phyloP scores from a whole-genome alignment of 2,888 invertebrate genomes.

The Falcaria lacertinaria region DNA sequence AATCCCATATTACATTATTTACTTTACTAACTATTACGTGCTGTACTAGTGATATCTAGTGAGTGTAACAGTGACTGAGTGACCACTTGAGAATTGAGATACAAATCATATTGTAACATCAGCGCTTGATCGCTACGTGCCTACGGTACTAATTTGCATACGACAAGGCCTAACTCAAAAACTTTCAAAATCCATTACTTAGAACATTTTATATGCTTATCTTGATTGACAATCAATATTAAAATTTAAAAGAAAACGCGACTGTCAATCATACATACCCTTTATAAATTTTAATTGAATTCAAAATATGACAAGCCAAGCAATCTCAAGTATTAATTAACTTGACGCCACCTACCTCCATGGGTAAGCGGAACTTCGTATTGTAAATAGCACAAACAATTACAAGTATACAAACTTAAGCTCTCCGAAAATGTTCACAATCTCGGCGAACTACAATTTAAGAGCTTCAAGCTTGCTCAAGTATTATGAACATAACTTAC shows the following conservation, averaged over 20 bases:
- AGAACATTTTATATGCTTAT: background rate
- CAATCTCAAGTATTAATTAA: background rate
- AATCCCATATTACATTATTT: too few species aligned
- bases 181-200: background rate
- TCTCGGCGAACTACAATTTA: too few species aligned
- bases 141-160: background rate
- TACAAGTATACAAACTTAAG: too few species aligned
- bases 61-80: too few species aligned
- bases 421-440: too few species aligned
- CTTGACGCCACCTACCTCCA: background rate
- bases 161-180: background rate
- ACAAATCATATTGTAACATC: too few species aligned
- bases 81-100: too few species aligned
- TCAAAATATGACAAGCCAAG: background rate
- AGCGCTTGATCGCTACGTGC: too few species aligned
- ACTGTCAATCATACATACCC: background rate
- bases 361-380: background rate
- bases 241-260: background rate
- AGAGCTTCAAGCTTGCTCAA: too few species aligned
- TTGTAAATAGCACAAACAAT: background rate
- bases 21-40: too few species aligned
- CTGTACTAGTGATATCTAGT: too few species aligned
- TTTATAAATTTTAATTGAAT: background rate
- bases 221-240: background rate
- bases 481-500: too few species aligned